Base-by-base conservation (phyloP, 2,888 invertebrate species). In the Tanypteryx hageni region DNA sequence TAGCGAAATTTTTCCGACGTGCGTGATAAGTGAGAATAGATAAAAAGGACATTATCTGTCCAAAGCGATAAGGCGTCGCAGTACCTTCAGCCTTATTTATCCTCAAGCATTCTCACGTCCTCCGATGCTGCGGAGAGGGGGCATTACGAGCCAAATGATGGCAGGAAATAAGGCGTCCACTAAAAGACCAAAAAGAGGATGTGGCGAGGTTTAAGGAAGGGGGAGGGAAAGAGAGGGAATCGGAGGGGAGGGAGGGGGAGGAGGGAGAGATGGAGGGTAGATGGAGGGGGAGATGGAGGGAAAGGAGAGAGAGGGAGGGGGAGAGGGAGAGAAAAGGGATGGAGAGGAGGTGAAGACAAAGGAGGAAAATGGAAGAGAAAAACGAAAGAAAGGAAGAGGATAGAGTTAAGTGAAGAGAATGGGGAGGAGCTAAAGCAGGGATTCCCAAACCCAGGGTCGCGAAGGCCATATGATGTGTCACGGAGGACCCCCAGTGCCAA, bases 71-170 rank as follows among this genome's bases (percentile, higher is more conserved):
- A 76, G 27, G 16, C 44, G 22, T 11, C 22, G 58, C 11, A 9
- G 14, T 16, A 56, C 83, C 83, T 86, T 59, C 13, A 27, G n/a
- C 59, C 10, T 22, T 61, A 61, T 27, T 59, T 86, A 61, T 59
- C 59, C 86, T 27, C 27, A 61, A 86, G 31, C 16, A 58, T 61
- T 44, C 68, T 68, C 68, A 64, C 64, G 89, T 68, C 44, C 86
- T n/a, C n/a, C 0, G 89, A 68, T 89, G 89, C 64, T 68, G 56
- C 61, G 44, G 61, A 18, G 44, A 68, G 44, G 11, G 16, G 16
- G 86, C 64, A 68, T 89, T 27, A 44, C 89, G 89, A 89, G 64
- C 89, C 68, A 89, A 64, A 89, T 89, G 89, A 89, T 89, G 64
- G 89, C 89, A 89, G 89, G 89, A 89, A 89, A 89, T 56, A 89